Percentiles rank a stretch among this genome's conserved stretches.
Conservation (phyloP, 92 coral and sea anemone genomes). For the Palythoa grandiflora region DNA sequence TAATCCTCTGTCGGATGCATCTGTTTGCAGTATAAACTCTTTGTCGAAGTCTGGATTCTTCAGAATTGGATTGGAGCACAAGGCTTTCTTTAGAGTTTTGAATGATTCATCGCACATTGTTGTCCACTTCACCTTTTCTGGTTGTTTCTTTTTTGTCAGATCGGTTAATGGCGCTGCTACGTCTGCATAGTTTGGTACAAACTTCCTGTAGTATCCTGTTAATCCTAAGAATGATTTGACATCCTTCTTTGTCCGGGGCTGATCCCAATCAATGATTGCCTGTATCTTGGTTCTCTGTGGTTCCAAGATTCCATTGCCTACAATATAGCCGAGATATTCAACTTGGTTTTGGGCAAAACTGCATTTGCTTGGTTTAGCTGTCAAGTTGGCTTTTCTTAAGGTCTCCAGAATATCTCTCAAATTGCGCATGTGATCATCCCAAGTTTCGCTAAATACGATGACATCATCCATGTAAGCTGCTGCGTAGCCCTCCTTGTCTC, state of each 20-base stretch:
- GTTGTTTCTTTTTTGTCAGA: slow-evolving; percentile 41
- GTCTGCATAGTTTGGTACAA: slow-evolving; percentile 65
- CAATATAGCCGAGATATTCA: slow-evolving; percentile 48
- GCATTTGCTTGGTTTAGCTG: slow-evolving; percentile 57
- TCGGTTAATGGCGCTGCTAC: slow-evolving; percentile 58
- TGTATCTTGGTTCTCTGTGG: slow-evolving; percentile 21
- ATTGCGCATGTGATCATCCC: slow-evolving; percentile 40
- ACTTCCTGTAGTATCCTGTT: slow-evolving; percentile 48
- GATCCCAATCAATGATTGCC: slow-evolving; percentile 21
- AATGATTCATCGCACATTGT: slow-evolving; percentile 35
- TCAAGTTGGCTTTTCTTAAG: slow-evolving; percentile 36
- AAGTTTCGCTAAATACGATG: slow-evolving; percentile 31
- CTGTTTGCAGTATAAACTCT: slow-evolving; percentile 40
- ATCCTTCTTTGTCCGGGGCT: slow-evolving; percentile 55
- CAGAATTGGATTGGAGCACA: slow-evolving; percentile 36
- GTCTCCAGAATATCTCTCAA: slow-evolving; percentile 42
- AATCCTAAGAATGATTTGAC: slow-evolving; percentile 47
- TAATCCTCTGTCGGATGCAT: slow-evolving; percentile 52
- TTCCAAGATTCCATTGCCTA: slow-evolving; percentile 43
- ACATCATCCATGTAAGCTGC: slow-evolving; percentile 61
- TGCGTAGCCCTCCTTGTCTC: slow-evolving; percentile 45
- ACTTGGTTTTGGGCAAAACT: slow-evolving; percentile 35
- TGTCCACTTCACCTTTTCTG: slow-evolving; percentile 21
- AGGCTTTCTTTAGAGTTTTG: slow-evolving; percentile 13
- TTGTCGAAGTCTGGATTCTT: slow-evolving; percentile 18